Conservation (phyloP, 1,140 invertebrate species). For the Apolygus lucorum region DNA sequence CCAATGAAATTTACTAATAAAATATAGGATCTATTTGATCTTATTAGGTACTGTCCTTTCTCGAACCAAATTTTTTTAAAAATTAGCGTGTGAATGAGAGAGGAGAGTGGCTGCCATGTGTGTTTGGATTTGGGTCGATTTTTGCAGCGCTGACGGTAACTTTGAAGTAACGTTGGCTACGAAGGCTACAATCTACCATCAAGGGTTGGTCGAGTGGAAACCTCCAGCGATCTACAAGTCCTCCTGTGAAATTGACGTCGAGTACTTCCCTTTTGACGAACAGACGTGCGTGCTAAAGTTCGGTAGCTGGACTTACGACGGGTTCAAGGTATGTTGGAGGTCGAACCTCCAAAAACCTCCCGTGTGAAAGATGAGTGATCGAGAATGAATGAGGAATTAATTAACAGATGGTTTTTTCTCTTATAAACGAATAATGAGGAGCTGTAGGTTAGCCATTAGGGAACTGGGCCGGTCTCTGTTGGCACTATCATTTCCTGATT, state of each 20-base stretch:
- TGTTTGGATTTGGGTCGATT: constrained; percentile 23
- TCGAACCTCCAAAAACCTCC: not conserved
- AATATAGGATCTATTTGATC: no score
- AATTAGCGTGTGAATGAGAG: constrained; percentile 1
- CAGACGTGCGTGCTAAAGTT: constrained; percentile 92
- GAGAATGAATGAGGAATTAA: constrained; percentile 1
- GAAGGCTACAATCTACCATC: constrained; percentile 87
- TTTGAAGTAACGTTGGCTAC: constrained; percentile 95
- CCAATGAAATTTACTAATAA: no score
- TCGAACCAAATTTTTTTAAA: not conserved
- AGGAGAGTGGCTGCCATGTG: not conserved
- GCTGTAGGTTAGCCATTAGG: no score
- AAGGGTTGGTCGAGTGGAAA: constrained; percentile 86
- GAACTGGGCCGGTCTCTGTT: no score
- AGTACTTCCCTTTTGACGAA: constrained; percentile 92
- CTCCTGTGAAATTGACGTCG: constrained; percentile 89
- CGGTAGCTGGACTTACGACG: constrained; percentile 92
- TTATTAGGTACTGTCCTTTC: not conserved
- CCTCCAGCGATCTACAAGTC: constrained; percentile 93
- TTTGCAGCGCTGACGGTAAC: constrained; percentile 85
- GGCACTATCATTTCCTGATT: no score
- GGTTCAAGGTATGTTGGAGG: constrained; percentile 69
- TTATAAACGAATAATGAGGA: no score
- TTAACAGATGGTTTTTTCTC: not conserved
- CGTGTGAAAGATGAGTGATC: constrained; percentile 13